These are phyloP conservation scores for Enteromius mattozi DNA, from an alignment of 2,797 vertebrate species.

Conservation along the genomic window DNA sequence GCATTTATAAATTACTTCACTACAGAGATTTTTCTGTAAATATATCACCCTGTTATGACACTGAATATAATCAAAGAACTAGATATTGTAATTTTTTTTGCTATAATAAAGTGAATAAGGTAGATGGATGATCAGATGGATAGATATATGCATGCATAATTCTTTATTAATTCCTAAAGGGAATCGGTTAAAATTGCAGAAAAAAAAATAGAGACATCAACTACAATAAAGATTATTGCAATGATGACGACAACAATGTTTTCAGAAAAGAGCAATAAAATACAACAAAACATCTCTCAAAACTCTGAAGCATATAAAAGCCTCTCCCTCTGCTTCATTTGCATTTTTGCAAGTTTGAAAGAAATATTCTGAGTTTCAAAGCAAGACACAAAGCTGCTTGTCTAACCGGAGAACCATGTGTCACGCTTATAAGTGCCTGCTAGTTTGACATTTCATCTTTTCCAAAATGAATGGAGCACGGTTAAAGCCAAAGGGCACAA, in stretches of 20 bases:
- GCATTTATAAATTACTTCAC: background rate
- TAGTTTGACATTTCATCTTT: conserved; percentile 1
- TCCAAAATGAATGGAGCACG: conserved; percentile 33
- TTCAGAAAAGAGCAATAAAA: conserved; percentile 13
- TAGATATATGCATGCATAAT: background rate
- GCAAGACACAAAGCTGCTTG: background rate
- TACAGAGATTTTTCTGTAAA: too few species aligned
- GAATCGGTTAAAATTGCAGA: background rate
- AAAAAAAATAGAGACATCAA: background rate
- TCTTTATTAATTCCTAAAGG: background rate
- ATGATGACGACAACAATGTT: conserved; percentile 11
- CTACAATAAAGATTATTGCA: background rate
- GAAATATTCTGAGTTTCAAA: background rate
- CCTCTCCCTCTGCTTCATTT: background rate
- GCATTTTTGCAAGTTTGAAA: conserved; percentile 11
- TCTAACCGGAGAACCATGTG: conserved; percentile 11
- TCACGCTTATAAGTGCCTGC: conserved; percentile 3
- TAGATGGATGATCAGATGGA: conserved; percentile 46
- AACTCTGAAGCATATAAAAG: background rate
- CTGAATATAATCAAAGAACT: background rate
- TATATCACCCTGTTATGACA: background rate
- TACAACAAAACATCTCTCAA: background rate
- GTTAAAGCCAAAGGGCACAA: conserved; percentile 6
- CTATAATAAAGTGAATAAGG: background rate
- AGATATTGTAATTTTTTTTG: background rate